Base-by-base conservation (phyloP, 1,140 invertebrate genomes). In the Solenopsis fugax region DNA sequence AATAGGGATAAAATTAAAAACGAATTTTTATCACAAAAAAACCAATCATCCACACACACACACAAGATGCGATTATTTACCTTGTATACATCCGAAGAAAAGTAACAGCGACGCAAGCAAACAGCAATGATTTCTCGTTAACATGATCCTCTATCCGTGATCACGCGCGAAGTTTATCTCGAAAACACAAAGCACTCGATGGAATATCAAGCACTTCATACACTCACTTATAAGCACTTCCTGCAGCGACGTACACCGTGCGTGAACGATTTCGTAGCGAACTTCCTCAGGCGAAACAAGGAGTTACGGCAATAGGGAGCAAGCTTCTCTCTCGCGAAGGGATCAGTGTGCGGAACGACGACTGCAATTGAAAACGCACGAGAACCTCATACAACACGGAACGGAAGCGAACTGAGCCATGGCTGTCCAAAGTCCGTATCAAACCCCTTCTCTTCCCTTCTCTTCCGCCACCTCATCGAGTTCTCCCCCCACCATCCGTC, bases 391-490 rank as follows among this genome's bases (percentile, higher is more conserved):
- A 7, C 73, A 18, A 60, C 48, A 67, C 58, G 58, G 73, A 88
- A 71, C 88, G 87, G 88, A 86, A 88, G 81, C 88, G 77, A 88
- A 89, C 88, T 89, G 81, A 88, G 80, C 80, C 73, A 86, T 64
- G 56, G 71, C 88, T 86, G 72, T 86, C 71, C 85, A 89, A 88
- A 87, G 89, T 89, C 84, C 90, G 88, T 90, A 92, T 91, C 90
- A 90, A 87, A 88, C 89, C 87, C 84, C 60, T 85, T 86, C 89
- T 71, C 89, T 90, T 90, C 87, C 80, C 60, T 85, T 87, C 89
- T 73, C 89, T 90, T 90, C 87, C 85, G 65, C 71, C 86, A 81
- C 65, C 84, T 87, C 85, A 73, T 84, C 88, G 87, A 84, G 87
- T 85, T 54, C 88, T 48, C 90, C 78, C 78, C 88, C 91, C 82